Evolutionary conservation across 2,797 vertebrate species (phyloP).

Genomic region (Trematomus bernacchii): DNA sequence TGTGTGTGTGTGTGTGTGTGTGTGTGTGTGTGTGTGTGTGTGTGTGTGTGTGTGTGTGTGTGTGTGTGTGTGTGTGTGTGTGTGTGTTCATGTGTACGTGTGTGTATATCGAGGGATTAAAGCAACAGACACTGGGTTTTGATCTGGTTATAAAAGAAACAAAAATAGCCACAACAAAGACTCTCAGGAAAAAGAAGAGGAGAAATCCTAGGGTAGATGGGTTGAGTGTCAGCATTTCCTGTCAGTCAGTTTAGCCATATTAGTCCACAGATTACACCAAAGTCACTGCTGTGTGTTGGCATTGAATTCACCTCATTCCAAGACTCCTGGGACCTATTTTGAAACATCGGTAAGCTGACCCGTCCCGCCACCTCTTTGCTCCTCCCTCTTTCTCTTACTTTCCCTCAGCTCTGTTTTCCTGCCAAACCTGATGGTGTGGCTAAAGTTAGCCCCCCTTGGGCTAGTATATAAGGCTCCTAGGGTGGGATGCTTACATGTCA

Average conservation of each 20-base stretch:
- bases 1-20: not conserved
- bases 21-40: not conserved
- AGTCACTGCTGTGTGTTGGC: slow-evolving; percentile 75
- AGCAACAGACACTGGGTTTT: slow-evolving; percentile 2
- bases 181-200: slow-evolving; percentile 20
- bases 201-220: slow-evolving; percentile 1
- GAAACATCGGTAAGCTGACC: slow-evolving; percentile 78
- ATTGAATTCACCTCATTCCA: slow-evolving; percentile 88
- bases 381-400: slow-evolving; percentile 82
- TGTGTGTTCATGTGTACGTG: not conserved
- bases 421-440: slow-evolving; percentile 89
- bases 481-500: slow-evolving; percentile 80
- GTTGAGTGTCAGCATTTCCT: slow-evolving; percentile 38
- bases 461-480: slow-evolving; percentile 90
- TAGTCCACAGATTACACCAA: slow-evolving; percentile 80
- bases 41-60: not conserved
- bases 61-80: not conserved
- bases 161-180: slow-evolving; percentile 56
- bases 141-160: slow-evolving; percentile 28
- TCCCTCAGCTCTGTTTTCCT: slow-evolving; percentile 80
- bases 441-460: slow-evolving; percentile 89
- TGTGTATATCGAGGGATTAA: slow-evolving; percentile 7
- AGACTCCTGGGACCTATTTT: slow-evolving; percentile 84
- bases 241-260: slow-evolving; percentile 78
- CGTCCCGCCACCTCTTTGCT: slow-evolving; percentile 61